Conservation (phyloP, 2,888 invertebrate species). For the Oxytorus armatus region DNA sequence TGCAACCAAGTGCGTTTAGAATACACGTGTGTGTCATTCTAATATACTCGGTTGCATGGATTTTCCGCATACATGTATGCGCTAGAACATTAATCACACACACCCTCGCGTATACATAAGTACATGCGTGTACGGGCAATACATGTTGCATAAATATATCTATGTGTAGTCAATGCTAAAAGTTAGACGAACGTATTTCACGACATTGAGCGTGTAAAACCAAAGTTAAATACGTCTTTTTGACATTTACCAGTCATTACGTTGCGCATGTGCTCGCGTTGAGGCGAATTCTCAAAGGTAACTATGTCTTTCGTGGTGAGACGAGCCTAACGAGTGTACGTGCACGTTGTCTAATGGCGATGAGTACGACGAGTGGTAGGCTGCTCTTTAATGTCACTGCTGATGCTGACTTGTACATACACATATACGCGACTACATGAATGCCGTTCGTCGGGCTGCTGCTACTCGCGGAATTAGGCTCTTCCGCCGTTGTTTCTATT, state of each 20-base stretch:
- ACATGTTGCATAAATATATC: not conserved
- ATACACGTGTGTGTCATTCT: not conserved
- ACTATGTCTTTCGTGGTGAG: conserved; percentile 60
- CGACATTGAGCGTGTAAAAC: not conserved
- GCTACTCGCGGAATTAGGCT: conserved; percentile 82
- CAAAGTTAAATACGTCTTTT: not conserved
- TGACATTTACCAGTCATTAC: not conserved
- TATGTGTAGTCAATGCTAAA: not conserved
- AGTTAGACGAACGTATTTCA: not conserved
- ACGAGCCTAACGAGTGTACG: conserved; percentile 73
- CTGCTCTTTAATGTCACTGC: conserved; percentile 56
- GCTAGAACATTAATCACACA: conserved; percentile 1
- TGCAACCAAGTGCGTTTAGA: conserved; percentile 43
- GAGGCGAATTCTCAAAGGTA: conserved; percentile 23
- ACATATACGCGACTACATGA: conserved; percentile 24
- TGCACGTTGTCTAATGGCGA: conserved; percentile 80
- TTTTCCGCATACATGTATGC: no score
- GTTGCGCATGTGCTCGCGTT: not conserved
- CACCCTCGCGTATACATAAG: conserved; percentile 9
- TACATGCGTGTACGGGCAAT: no score
- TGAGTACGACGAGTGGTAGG: conserved; percentile 73
- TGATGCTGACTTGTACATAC: conserved; percentile 37
- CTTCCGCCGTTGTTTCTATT: conserved; percentile 84
- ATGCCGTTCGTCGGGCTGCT: conserved; percentile 74
- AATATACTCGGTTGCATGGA: not conserved